A percentile compares a stretch with the other conserved stretches of the same genome.
Evolutionary conservation across 2,888 invertebrate genomes (phyloP).

Genomic region (Ophioninae sp.): DNA sequence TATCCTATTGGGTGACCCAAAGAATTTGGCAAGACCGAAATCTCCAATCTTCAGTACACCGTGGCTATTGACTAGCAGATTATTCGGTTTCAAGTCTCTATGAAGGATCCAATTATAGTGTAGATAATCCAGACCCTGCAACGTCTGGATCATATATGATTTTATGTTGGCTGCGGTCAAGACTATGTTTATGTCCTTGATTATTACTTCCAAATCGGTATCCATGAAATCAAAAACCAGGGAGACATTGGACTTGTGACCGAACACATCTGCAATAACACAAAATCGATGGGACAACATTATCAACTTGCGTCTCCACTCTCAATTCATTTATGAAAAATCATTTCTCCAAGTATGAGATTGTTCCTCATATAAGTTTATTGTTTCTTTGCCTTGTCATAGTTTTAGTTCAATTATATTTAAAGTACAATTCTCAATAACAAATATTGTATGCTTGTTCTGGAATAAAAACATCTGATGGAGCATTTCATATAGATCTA

Average conservation of each 20-base stretch:
- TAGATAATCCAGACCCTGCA: slow-evolving; percentile 96
- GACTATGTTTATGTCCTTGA: slow-evolving; percentile 93
- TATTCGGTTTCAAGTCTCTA: slow-evolving; percentile 99
- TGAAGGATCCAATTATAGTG: slow-evolving; percentile 98
- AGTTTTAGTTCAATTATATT: background rate
- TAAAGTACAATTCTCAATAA: too few species aligned
- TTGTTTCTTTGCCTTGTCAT: background rate
- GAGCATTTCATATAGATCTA: too few species aligned
- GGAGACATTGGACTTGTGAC: slow-evolving; percentile 98
- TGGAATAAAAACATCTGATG: too few species aligned
- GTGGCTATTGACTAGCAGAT: slow-evolving; percentile 94
- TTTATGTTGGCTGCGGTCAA: slow-evolving; percentile 96
- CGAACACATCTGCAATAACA: slow-evolving; percentile 92
- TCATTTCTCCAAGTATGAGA: too few species aligned
- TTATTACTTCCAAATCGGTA: slow-evolving; percentile 97
- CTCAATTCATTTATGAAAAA: too few species aligned
- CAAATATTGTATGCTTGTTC: too few species aligned
- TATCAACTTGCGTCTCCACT: background rate
- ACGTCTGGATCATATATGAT: slow-evolving; percentile 96
- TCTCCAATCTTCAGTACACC: slow-evolving; percentile 98
- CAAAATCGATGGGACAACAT: background rate
- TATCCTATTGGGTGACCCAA: slow-evolving; percentile 96
- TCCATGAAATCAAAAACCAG: slow-evolving; percentile 99
- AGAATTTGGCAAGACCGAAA: slow-evolving; percentile 99
- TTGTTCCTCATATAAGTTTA: background rate